These are phyloP conservation scores for Drosophila varians DNA, from an alignment of 1,140 invertebrate genomes.

Conservation along the genomic window DNA sequence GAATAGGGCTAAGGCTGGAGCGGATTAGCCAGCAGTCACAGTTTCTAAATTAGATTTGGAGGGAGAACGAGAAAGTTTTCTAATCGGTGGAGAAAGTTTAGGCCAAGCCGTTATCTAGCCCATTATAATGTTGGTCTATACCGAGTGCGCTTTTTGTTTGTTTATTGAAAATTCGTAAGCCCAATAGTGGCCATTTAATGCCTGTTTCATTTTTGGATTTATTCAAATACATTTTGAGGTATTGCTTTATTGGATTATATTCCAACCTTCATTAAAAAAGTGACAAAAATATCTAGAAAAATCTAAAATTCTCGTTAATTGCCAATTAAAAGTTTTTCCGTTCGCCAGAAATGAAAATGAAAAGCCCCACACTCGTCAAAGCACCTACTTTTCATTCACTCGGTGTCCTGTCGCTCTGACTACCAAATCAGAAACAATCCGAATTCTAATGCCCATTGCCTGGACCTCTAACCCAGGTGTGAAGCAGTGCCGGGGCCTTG, in stretches of 20 bases:
- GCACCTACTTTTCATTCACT: not conserved
- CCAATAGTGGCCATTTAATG: not conserved
- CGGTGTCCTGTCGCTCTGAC: conserved; percentile 21
- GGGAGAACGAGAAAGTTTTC: conserved; percentile 31
- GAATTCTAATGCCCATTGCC: conserved; percentile 20
- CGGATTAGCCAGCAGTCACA: conserved; percentile 39
- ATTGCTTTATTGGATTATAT: not conserved
- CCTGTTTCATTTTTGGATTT: not conserved
- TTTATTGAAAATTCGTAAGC: not conserved
- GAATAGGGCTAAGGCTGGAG: conserved; percentile 3
- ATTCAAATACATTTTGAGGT: too few species aligned
- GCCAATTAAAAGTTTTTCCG: conserved; percentile 40
- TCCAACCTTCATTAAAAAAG: not conserved
- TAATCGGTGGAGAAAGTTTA: conserved; percentile 31
- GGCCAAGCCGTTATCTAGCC: conserved; percentile 1
- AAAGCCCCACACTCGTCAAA: conserved; percentile 2
- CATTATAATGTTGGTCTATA: conserved; percentile 7
- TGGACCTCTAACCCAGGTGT: conserved; percentile 2
- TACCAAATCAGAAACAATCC: conserved; percentile 31
- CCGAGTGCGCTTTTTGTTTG: not conserved
- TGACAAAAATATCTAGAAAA: not conserved
- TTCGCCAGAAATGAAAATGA: conserved; percentile 1
- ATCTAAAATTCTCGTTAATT: conserved; percentile 12
- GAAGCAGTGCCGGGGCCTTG: not conserved
- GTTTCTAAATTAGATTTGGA: conserved; percentile 38